These are phyloP conservation scores for Chionomys nivalis DNA, from an alignment of 2,113 vertebrate species.

Conservation along the genomic window DNA sequence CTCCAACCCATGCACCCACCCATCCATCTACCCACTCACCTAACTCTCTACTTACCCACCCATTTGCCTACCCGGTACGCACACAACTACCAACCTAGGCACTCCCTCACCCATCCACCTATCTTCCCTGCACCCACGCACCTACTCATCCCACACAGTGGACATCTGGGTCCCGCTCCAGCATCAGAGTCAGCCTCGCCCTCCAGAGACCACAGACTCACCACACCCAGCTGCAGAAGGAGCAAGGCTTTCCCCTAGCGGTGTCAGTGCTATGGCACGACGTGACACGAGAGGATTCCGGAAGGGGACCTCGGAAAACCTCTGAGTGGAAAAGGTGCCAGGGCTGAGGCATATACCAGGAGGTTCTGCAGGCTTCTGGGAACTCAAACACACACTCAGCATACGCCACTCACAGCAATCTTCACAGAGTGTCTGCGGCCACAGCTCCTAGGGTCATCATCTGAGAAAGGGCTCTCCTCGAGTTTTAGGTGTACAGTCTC, in stretches of 20 bases:
- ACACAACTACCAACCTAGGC: too few species aligned
- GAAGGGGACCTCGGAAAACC: neutral
- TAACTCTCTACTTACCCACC: neutral
- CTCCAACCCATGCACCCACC: neutral
- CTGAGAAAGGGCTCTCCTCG: neutral
- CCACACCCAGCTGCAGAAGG: neutral
- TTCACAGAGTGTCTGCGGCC: neutral
- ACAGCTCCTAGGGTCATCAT: neutral
- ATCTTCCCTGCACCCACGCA: neutral
- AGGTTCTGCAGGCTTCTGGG: neutral
- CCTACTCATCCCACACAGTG: neutral
- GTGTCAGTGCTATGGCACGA: fast-evolving
- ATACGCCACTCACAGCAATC: neutral
- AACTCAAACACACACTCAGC: neutral
- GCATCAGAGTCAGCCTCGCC: neutral
- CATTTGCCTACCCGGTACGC: too few species aligned
- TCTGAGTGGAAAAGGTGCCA: neutral
- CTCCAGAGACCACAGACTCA: neutral
- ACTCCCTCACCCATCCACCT: neutral
- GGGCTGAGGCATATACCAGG: neutral
- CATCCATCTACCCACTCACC: neutral
- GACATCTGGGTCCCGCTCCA: neutral
- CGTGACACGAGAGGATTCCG: neutral
- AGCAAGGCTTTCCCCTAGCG: neutral
- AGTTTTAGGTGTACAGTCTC: neutral